Percentiles rank a stretch among this genome's conserved stretches.
Evolutionary conservation across 2,113 vertebrate genomes (phyloP).

Genomic region (Dasyurus viverrinus): DNA sequence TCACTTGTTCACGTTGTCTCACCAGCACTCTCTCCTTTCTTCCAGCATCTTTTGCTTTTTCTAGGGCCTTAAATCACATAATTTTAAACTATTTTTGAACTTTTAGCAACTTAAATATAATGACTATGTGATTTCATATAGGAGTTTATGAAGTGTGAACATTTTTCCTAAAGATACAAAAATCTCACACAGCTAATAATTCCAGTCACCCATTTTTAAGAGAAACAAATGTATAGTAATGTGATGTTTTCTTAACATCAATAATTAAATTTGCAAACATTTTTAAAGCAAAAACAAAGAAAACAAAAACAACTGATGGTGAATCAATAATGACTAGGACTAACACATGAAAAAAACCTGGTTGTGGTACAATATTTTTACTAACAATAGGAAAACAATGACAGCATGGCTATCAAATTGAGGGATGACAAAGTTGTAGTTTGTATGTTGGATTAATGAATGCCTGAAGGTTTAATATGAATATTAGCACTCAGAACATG

Average conservation of each 20-base stretch:
- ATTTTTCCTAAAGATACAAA: background rate
- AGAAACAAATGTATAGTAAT: background rate
- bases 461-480: background rate
- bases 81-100: constrained; percentile 44
- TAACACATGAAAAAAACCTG: background rate
- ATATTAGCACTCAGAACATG: background rate
- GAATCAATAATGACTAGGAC: background rate
- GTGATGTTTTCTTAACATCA: background rate
- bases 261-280: background rate
- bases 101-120: background rate
- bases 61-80: constrained; percentile 88
- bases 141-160: background rate
- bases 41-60: constrained; percentile 97
- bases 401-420: background rate
- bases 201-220: background rate
- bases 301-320: background rate
- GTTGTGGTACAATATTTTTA: background rate
- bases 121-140: background rate
- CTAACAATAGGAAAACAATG: background rate
- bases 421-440: background rate
- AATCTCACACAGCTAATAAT: background rate
- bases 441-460: background rate
- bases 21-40: constrained; percentile 93
- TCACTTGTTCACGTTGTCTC: constrained; percentile 92
- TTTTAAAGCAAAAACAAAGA: background rate